These are phyloP conservation scores for Limosa lapponica DNA, from an alignment of 2,797 vertebrate species.

Conservation along the genomic window DNA sequence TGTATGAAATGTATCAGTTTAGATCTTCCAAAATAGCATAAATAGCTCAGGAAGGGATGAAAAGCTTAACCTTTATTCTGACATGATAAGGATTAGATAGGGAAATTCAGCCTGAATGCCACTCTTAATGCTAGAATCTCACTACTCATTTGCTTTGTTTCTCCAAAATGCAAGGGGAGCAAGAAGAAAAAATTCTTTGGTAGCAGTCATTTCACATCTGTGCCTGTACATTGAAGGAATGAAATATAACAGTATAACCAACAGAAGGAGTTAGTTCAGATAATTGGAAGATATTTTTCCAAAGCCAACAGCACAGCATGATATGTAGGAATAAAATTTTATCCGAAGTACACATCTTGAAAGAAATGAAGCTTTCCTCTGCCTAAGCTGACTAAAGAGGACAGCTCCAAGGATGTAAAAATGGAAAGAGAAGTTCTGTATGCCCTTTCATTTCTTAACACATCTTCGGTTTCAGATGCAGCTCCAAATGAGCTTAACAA, in stretches of 20 bases:
- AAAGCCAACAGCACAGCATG: background rate
- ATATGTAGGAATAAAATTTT: background rate
- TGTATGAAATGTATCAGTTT: background rate
- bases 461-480: background rate
- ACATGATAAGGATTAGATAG: background rate
- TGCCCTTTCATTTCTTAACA: background rate
- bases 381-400: background rate
- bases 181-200: background rate
- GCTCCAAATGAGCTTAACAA: background rate
- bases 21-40: background rate
- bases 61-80: slow-evolving; percentile 38
- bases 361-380: background rate
- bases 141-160: background rate
- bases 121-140: background rate
- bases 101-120: background rate
- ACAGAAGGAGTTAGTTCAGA: background rate
- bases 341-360: background rate
- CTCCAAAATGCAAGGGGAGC: background rate
- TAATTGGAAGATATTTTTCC: background rate
- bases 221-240: background rate
- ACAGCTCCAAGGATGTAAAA: background rate
- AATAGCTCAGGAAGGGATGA: slow-evolving; percentile 31
- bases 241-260: background rate
- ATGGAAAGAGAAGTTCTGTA: background rate
- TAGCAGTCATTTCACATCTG: background rate